Percentiles rank a stretch among this genome's conserved stretches.
Evolutionary conservation across 1,140 invertebrate genomes (phyloP).

Genomic region (Ostrea denselamellosa): DNA sequence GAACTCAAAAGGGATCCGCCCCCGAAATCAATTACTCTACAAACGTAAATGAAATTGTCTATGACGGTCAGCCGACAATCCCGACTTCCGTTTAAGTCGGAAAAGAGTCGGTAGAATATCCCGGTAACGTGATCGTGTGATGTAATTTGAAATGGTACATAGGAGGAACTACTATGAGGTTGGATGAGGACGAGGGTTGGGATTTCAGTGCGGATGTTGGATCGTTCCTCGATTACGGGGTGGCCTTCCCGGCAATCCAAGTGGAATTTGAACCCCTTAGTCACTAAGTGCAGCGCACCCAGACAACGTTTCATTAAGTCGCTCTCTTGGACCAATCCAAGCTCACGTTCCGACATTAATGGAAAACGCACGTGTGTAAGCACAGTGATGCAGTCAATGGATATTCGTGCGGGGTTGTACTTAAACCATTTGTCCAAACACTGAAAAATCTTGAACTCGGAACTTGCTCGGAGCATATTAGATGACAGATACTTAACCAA

Average conservation of each 20-base stretch:
- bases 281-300: conserved; percentile 64
- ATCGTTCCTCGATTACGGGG: conserved; percentile 70
- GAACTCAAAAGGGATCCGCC: conserved; percentile 76
- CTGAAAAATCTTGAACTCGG: conserved; percentile 82
- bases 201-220: conserved; percentile 66
- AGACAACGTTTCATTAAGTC: conserved; percentile 71
- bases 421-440: conserved; percentile 74
- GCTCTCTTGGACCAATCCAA: conserved; percentile 67
- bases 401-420: conserved; percentile 63
- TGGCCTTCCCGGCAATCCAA: conserved; percentile 72
- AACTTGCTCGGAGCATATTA: conserved; percentile 66
- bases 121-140: conserved; percentile 70
- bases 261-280: conserved; percentile 74
- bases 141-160: conserved; percentile 76
- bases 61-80: conserved; percentile 74
- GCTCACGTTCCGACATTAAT: conserved; percentile 74
- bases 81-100: conserved; percentile 74
- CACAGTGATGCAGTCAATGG: conserved; percentile 58
- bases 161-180: conserved; percentile 71
- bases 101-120: conserved; percentile 74
- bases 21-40: conserved; percentile 76
- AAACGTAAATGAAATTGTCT: conserved; percentile 77
- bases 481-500: conserved; percentile 69
- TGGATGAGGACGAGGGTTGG: conserved; percentile 72
- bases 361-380: conserved; percentile 71